Base-by-base conservation (phyloP, 2,888 invertebrate species). In the Phengaris alcon region DNA sequence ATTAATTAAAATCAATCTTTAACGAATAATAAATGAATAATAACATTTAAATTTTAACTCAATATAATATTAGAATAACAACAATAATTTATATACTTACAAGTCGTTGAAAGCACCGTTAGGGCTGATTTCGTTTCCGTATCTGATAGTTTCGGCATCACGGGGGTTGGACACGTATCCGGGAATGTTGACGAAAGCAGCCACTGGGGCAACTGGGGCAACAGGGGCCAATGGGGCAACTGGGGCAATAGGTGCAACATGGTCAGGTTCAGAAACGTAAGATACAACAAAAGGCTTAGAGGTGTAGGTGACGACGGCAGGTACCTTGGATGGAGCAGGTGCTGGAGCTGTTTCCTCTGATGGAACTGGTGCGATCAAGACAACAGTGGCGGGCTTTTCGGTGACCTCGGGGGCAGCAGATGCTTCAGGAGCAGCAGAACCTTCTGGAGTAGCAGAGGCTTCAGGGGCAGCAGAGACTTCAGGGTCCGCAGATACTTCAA, bases 101-200 rank as follows among this genome's bases (percentile, higher is more conserved):
- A 84, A 88, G 84, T 91, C 93, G 82, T 84, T 87, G 85, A 90
- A 94, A 76, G 86, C 86, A 74, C 94, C 94, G 79, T 94, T 93
- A 52, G 88, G 86, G 77, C 87, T 87, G 72, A 90, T 84, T 55
- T 91, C 90, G 75, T 88, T 87, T 73, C 85, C 85, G 80, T 85
- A 86, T 74, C 82, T 85, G 13, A 91, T 77, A 70, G 78, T 78
- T 54, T 76, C 77, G 57, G 77, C 76, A 70, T 74, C 15, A 51
- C 70, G 82, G 75, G 83, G 77, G 75, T 81, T 82, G 35, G 70
- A 22, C 13, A 77, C 75, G 52, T 70, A 73, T 76, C 80, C 7
- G 54, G 76, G 15, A 52, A 64, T 64, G 35, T 64, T 64, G 13
- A 64, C 64, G 15, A 64, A 64, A 75, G 79, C 68, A 8, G 75